A percentile compares a stretch with the other conserved stretches of the same genome.
phyloP scores from a whole-genome alignment of 2,797 vertebrate genomes.

The Micromesistius poutassou region DNA sequence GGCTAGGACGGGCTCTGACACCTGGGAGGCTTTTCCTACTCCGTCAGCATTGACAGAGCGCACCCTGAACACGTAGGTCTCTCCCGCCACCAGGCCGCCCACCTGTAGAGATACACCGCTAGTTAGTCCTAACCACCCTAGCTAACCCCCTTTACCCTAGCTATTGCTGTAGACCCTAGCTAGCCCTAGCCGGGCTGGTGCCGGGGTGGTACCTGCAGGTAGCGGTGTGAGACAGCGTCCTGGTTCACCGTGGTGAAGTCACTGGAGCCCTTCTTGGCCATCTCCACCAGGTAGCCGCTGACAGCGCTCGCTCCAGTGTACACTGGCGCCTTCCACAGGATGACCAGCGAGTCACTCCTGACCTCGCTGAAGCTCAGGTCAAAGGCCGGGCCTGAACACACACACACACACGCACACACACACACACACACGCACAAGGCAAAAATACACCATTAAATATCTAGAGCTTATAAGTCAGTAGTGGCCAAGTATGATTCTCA shows the following conservation, averaged over 20 bases:
- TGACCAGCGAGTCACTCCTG: conserved; percentile 82
- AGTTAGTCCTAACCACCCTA: background rate
- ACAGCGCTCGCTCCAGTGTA: conserved; percentile 79
- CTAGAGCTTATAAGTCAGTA: background rate
- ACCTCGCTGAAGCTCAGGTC: conserved; percentile 90
- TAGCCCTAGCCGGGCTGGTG: conserved; percentile 18
- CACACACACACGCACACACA: background rate
- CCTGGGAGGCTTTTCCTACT: conserved; percentile 80
- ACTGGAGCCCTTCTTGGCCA: conserved; percentile 78
- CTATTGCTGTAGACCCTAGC: background rate
- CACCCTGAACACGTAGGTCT: conserved; percentile 87
- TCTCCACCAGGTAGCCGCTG: conserved; percentile 87
- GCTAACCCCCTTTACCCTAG: background rate
- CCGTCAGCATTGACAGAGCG: conserved; percentile 81
- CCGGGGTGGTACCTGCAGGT: conserved; percentile 78
- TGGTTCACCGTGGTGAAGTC: conserved; percentile 81
- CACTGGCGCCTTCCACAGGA: conserved; percentile 90
- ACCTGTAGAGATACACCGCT: conserved; percentile 68
- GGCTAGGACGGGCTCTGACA: conserved; percentile 84
- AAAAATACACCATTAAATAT: background rate
- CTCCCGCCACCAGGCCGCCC: conserved; percentile 78
- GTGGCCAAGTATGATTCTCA: background rate
- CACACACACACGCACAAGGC: too few relatives aligned
- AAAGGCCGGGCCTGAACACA: conserved; percentile 83
- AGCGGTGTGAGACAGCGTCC: conserved; percentile 72